These are phyloP conservation scores for Pristis pectinata DNA, from an alignment of 2,797 vertebrate species.

Conservation along the genomic window DNA sequence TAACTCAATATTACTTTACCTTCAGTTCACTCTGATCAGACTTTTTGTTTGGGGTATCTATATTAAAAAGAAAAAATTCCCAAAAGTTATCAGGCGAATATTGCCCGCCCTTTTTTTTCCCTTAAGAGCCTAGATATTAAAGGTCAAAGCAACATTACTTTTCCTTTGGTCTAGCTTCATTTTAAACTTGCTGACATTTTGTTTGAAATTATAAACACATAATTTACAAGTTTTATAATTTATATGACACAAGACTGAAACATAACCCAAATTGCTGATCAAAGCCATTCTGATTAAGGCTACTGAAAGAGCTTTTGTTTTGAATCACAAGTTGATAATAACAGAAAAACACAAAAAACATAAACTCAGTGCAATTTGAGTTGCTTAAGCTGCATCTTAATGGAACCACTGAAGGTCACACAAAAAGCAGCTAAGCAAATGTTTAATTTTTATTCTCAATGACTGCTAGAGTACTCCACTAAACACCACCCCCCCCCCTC, in stretches of 20 bases:
- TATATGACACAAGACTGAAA: neutral
- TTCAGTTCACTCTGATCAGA: neutral
- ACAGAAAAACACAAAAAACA: neutral
- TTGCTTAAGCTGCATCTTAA: neutral
- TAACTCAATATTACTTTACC: neutral
- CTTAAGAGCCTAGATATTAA: neutral
- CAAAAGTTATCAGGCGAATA: neutral
- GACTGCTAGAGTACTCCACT: neutral
- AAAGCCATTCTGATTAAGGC: neutral
- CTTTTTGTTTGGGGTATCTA: slow-evolving; percentile 14
- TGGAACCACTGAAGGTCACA: neutral
- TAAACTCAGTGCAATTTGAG: neutral
- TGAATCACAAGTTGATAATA: neutral
- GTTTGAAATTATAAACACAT: neutral
- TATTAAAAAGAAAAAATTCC: neutral
- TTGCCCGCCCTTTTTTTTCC: neutral
- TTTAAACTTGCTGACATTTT: neutral
- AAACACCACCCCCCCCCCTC: no score
- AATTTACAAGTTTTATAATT: neutral
- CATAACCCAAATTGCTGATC: no score
- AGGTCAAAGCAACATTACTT: neutral
- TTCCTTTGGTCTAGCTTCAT: neutral
- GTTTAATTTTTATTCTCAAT: neutral
- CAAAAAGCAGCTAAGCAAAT: neutral
- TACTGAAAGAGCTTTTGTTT: neutral